Conservation (phyloP, 1,140 invertebrate genomes). For the Eriocheir sinensis region DNA sequence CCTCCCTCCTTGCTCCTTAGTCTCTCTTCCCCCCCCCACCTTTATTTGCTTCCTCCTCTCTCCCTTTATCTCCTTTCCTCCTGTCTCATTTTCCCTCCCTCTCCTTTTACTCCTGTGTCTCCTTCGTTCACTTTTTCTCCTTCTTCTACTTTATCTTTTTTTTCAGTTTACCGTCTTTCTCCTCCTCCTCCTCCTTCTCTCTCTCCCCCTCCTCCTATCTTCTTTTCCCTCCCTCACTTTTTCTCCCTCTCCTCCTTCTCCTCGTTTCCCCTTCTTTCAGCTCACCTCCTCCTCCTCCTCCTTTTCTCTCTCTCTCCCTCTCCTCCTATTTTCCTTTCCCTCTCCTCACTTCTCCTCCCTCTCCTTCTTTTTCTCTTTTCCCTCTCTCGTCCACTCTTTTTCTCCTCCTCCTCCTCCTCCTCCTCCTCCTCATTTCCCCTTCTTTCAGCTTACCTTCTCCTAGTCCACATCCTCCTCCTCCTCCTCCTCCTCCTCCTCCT, state of each 20-base stretch:
- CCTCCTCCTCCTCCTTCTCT: not conserved
- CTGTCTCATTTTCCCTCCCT: not conserved
- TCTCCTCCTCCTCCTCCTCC: not conserved
- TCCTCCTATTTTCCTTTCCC: not conserved
- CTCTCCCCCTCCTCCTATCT: not conserved
- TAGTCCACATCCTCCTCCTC: not conserved
- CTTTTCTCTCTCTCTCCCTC: not conserved
- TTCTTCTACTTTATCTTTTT: not conserved
- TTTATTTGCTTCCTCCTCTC: not conserved
- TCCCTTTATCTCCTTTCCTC: not conserved
- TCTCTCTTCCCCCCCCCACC: slow-evolving; percentile 1
- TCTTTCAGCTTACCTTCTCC: not conserved
- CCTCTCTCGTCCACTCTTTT: not conserved
- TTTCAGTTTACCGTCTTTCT: not conserved
- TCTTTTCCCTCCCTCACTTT: not conserved
- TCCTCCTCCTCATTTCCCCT: not conserved
- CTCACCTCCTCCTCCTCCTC: not conserved
- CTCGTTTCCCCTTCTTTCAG: not conserved
- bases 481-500: not conserved
- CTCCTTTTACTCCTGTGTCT: not conserved
- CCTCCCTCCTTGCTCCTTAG: not conserved
- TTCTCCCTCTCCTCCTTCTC: not conserved
- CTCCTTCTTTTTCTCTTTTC: not conserved
- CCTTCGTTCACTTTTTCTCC: not conserved
- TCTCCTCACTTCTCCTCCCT: not conserved